These are phyloP conservation scores for Machimus rusticus DNA, from an alignment of 2,888 invertebrate genomes.

Conservation along the genomic window DNA sequence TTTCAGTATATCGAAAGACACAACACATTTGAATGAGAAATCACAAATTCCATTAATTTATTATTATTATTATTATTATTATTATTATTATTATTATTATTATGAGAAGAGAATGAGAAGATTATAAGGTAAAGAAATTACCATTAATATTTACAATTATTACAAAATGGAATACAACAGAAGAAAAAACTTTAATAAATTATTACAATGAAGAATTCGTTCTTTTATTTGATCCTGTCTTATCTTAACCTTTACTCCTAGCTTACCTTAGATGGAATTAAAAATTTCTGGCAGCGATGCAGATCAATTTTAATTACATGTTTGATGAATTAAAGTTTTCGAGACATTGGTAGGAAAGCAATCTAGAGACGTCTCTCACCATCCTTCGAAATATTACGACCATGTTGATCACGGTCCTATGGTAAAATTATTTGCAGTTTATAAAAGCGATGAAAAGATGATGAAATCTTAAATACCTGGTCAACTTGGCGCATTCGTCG, in stretches of 20 bases:
- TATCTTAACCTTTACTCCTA: not conserved
- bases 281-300: too few species aligned
- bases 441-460: too few species aligned
- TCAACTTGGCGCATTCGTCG: too few species aligned
- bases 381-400: too few species aligned
- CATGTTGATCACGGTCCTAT: too few species aligned
- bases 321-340: too few species aligned
- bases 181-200: constrained; percentile 37
- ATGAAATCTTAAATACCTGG: too few species aligned
- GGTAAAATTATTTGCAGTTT: too few species aligned
- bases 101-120: not conserved
- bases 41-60: constrained; percentile 24
- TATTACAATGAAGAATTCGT: not conserved
- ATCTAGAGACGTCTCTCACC: too few species aligned
- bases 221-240: not conserved
- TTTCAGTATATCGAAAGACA: constrained; percentile 17
- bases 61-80: not conserved
- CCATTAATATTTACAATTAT: constrained; percentile 39
- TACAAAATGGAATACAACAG: constrained; percentile 36
- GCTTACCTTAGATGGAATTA: too few species aligned
- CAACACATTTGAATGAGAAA: constrained; percentile 20
- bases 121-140: constrained; percentile 21
- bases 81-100: not conserved
- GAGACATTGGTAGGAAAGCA: too few species aligned
- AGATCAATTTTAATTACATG: too few species aligned